These are phyloP conservation scores for Hylaea fasciaria DNA, from an alignment of 2,888 invertebrate genomes.

Conservation along the genomic window DNA sequence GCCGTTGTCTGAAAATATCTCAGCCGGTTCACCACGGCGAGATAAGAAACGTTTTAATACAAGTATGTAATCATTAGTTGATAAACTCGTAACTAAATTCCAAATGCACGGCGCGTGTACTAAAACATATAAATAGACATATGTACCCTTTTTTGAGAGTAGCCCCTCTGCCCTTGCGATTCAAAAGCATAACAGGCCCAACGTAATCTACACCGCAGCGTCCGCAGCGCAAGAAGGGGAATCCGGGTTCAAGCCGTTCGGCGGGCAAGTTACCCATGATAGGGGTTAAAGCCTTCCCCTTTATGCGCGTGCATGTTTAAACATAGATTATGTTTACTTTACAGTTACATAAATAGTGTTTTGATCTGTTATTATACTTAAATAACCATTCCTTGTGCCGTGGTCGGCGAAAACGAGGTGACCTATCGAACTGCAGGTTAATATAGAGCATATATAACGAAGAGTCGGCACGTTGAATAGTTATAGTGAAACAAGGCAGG, in stretches of 20 bases:
- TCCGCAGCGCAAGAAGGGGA: slow-evolving; percentile 36
- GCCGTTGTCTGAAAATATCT: slow-evolving; percentile 39
- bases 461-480: too few species aligned
- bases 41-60: slow-evolving; percentile 39
- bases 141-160: slow-evolving; percentile 35
- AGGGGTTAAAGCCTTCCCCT: slow-evolving; percentile 20
- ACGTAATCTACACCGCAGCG: slow-evolving; percentile 37
- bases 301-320: slow-evolving; percentile 27
- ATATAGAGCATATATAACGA: too few species aligned
- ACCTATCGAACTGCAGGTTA: too few species aligned
- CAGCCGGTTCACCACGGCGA: slow-evolving; percentile 39
- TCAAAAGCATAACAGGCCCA: slow-evolving; percentile 38
- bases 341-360: too few species aligned
- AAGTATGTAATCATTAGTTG: slow-evolving; percentile 39
- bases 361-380: too few species aligned
- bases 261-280: slow-evolving; percentile 35
- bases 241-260: slow-evolving; percentile 24
- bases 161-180: slow-evolving; percentile 39
- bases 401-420: too few species aligned
- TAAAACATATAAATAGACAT: slow-evolving; percentile 14
- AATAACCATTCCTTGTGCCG: too few species aligned
- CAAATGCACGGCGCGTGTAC: slow-evolving; percentile 24
- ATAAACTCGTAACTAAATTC: slow-evolving; percentile 40
- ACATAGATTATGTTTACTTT: too few species aligned
- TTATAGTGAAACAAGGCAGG: too few species aligned